Evolutionary conservation across 2,113 vertebrate species (phyloP).

Genomic region (Psettodes erumei): DNA sequence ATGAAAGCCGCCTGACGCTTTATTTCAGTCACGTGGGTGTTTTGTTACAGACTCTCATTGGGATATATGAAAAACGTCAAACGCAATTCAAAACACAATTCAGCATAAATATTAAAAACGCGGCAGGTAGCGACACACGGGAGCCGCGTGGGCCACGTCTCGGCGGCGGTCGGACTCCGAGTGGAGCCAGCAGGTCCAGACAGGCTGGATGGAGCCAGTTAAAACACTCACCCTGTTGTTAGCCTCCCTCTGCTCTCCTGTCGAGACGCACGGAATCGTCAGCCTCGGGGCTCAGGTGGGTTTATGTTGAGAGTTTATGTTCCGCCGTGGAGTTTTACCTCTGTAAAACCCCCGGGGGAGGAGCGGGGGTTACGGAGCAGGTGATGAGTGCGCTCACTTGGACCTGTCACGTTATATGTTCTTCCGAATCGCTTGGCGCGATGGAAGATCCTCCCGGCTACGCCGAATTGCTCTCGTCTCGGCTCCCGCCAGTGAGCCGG

Average conservation of each 20-base stretch:
- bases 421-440: slow-evolving; percentile 19
- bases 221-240: slow-evolving; percentile 69
- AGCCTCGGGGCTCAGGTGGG: slow-evolving; percentile 42
- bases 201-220: slow-evolving; percentile 55
- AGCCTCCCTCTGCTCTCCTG: slow-evolving; percentile 48
- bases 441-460: slow-evolving; percentile 47
- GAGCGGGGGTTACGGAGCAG: slow-evolving; percentile 49
- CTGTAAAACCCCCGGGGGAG: slow-evolving; percentile 38
- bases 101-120: background rate
- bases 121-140: background rate
- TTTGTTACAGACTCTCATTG: background rate
- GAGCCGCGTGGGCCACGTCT: slow-evolving; percentile 6
- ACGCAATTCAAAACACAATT: background rate
- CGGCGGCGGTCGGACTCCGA: slow-evolving; percentile 6
- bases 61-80: background rate
- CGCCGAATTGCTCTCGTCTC: slow-evolving; percentile 43
- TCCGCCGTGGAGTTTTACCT: slow-evolving; percentile 47
- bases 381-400: slow-evolving; percentile 48
- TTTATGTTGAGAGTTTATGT: slow-evolving; percentile 66
- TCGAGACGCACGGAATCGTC: slow-evolving; percentile 50
- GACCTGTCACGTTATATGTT: slow-evolving; percentile 3
- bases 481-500: slow-evolving; percentile 8
- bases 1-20: too few species aligned
- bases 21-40: background rate
- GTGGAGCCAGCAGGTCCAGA: slow-evolving; percentile 54